Evolutionary conservation across 2,797 vertebrate genomes (phyloP).

Genomic region (Brachymystax lenok): DNA sequence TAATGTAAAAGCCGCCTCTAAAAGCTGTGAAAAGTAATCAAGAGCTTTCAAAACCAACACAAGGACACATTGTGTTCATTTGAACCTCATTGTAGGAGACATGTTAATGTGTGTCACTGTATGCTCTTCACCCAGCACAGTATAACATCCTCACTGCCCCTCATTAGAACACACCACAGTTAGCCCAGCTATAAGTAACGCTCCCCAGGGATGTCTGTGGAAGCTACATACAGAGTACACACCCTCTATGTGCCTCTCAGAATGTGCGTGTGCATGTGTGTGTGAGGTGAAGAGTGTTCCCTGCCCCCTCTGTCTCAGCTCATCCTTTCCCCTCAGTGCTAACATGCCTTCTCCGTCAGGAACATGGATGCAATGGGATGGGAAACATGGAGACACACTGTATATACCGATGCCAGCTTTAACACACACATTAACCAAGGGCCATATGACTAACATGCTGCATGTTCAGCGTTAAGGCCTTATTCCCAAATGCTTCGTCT

Average conservation of each 20-base stretch:
- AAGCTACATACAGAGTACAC: conserved; percentile 1
- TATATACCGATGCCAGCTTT: conserved; percentile 1
- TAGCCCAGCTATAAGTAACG: conserved; percentile 39
- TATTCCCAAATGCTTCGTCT: not conserved
- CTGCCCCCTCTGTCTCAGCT: conserved; percentile 46
- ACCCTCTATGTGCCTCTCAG: conserved; percentile 18
- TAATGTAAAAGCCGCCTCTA: no score
- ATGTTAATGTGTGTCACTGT: no score
- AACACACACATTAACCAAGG: conserved; percentile 9
- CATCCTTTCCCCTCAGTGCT: conserved; percentile 45
- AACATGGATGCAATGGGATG: not conserved
- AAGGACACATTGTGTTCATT: no score
- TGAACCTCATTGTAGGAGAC: no score
- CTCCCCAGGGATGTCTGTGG: conserved; percentile 30
- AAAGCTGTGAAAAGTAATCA: no score
- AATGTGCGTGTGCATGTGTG: conserved; percentile 12
- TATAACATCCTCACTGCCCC: conserved; percentile 40
- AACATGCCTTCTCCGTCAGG: conserved; percentile 23
- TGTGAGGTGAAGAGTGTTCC: conserved; percentile 34
- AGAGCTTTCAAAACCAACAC: no score
- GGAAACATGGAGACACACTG: not conserved
- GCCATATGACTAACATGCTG: not conserved
- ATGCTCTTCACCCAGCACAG: not conserved
- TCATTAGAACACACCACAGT: conserved; percentile 42
- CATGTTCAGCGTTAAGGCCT: not conserved